Percentiles rank a stretch among this genome's conserved stretches.
These are phyloP conservation scores for Emydura subglobosa DNA, from an alignment of 2,113 vertebrate genomes.

Conservation along the genomic window DNA sequence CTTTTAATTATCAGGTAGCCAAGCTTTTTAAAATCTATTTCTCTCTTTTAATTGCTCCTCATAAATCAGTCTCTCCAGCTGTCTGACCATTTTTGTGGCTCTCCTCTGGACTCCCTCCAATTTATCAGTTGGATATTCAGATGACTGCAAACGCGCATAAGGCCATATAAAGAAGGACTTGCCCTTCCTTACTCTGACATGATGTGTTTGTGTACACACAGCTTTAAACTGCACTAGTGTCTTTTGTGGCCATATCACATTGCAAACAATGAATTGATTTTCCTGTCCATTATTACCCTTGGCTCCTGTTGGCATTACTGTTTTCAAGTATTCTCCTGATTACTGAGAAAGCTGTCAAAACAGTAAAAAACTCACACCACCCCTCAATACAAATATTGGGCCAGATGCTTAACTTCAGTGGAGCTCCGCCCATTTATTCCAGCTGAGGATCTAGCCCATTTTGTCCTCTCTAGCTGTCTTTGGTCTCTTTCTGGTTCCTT, in stretches of 20 bases:
- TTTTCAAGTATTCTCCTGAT: background rate
- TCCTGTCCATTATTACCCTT: background rate
- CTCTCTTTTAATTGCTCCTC: slow-evolving; percentile 58
- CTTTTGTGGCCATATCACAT: background rate
- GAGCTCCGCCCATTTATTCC: background rate
- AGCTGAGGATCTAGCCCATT: background rate
- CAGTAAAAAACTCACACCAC: background rate
- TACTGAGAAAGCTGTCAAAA: background rate
- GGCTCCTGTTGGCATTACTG: background rate
- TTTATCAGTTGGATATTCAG: background rate
- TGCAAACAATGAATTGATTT: background rate
- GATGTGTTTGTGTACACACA: background rate
- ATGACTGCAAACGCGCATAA: background rate
- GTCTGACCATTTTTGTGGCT: slow-evolving; percentile 23
- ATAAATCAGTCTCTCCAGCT: background rate
- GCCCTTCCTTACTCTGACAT: background rate
- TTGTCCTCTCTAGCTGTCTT: background rate
- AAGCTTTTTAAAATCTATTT: slow-evolving; percentile 45
- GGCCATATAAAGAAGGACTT: background rate
- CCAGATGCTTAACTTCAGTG: background rate
- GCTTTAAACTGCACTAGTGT: background rate
- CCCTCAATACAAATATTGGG: background rate
- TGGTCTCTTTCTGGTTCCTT: background rate
- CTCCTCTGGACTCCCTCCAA: slow-evolving; percentile 38
- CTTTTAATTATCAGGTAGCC: slow-evolving; percentile 56